Evolutionary conservation across 2,797 vertebrate species (phyloP).

Genomic region (Chaenodraco wilsoni): DNA sequence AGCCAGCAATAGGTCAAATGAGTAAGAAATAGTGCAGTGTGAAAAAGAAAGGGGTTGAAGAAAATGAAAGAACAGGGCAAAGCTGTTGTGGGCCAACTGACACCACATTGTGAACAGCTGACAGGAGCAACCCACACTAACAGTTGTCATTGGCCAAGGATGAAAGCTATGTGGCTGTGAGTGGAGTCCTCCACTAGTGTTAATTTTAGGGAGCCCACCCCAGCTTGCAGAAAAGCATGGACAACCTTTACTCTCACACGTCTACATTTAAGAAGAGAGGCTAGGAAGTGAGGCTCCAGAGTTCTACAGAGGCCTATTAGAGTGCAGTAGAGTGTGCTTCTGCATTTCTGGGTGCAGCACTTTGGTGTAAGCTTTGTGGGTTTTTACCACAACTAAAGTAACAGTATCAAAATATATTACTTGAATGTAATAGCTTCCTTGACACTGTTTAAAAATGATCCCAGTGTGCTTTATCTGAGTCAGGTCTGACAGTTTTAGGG

Average conservation of each 20-base stretch:
- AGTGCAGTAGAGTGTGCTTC: constrained; percentile 1
- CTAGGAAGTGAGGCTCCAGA: constrained; percentile 57
- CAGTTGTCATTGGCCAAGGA: constrained; percentile 82
- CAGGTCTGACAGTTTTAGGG: background rate
- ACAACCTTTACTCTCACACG: constrained; percentile 62
- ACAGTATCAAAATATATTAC: background rate
- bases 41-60: constrained; percentile 30
- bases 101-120: constrained; percentile 84
- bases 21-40: constrained; percentile 14
- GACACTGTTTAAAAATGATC: background rate
- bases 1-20: constrained; percentile 3
- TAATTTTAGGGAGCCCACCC: constrained; percentile 85
- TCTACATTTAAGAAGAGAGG: constrained; percentile 75
- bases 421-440: background rate
- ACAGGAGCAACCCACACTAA: constrained; percentile 73
- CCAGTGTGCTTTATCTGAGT: background rate
- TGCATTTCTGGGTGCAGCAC: background rate
- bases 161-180: constrained; percentile 82
- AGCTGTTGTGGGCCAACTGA: constrained; percentile 62
- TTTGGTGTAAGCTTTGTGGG: background rate
- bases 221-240: constrained; percentile 60
- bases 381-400: background rate
- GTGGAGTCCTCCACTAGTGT: constrained; percentile 74
- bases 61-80: constrained; percentile 43
- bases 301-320: constrained; percentile 35